Conservation (phyloP, 2,113 vertebrate genomes). For the Muntiacus reevesi region DNA sequence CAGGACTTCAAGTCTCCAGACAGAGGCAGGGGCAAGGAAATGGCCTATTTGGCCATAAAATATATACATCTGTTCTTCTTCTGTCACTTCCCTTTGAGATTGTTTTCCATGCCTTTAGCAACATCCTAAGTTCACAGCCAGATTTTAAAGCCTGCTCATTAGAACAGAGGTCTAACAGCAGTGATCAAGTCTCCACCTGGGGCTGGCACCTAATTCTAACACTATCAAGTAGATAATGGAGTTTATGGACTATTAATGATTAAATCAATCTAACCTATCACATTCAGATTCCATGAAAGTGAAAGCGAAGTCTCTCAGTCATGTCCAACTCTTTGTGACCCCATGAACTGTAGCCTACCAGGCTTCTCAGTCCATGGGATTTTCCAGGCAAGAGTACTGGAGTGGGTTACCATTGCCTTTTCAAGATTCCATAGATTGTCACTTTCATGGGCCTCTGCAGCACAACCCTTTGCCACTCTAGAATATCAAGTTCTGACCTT, state of each 20-base stretch:
- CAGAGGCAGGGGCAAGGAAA: slow-evolving; percentile 14
- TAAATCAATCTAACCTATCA: not conserved
- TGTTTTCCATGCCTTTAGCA: slow-evolving; percentile 9
- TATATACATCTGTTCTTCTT: slow-evolving; percentile 14
- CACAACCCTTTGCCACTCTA: no score
- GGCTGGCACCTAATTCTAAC: not conserved
- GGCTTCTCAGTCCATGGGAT: no score
- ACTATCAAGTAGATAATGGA: not conserved
- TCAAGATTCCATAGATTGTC: not conserved
- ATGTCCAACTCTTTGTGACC: no score
- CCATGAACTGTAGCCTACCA: no score
- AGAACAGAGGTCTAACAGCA: not conserved
- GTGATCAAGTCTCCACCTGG: not conserved
- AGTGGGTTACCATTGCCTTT: no score
- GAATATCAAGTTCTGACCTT: not conserved
- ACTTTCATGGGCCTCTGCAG: no score
- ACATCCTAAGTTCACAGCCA: not conserved
- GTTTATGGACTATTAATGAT: not conserved
- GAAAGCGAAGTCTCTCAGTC: no score
- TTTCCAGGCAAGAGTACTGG: no score
- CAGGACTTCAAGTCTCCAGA: slow-evolving; percentile 33
- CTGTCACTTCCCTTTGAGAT: slow-evolving; percentile 1
- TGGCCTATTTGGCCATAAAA: not conserved
- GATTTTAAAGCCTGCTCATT: not conserved
- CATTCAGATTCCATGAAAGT: no score